Percentiles rank a stretch among this genome's conserved stretches.
These are phyloP conservation scores for Oceanodroma leucorhoa DNA, from an alignment of 2,797 vertebrate species.

Conservation along the genomic window DNA sequence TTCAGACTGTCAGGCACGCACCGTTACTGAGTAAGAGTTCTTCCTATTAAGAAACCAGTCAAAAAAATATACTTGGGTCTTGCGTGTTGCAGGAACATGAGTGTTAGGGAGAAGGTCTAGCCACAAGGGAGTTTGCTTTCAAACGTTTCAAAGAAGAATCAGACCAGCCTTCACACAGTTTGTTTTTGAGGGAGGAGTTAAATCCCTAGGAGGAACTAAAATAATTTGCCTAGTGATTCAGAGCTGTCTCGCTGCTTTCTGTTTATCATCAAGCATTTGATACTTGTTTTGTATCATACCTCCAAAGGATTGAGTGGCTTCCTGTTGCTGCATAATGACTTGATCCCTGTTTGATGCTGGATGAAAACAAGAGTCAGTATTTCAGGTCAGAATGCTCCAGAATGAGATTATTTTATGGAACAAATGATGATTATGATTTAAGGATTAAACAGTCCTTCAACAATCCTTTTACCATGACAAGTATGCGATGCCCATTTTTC, in stretches of 20 bases:
- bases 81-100: background rate
- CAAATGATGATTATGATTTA: background rate
- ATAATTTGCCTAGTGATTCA: background rate
- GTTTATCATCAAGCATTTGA: background rate
- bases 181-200: background rate
- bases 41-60: background rate
- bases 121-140: background rate
- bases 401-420: background rate
- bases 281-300: background rate
- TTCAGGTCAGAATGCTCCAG: background rate
- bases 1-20: rapidly evolving
- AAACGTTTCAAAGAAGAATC: background rate
- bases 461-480: background rate
- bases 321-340: background rate
- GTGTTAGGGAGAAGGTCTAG: background rate
- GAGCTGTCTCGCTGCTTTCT: background rate
- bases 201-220: background rate
- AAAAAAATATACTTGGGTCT: background rate
- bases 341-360: background rate
- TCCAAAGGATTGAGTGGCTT: background rate
- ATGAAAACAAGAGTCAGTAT: background rate
- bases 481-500: rapidly evolving
- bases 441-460: background rate
- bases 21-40: background rate
- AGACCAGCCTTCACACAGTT: background rate